Evolutionary conservation across 2,888 invertebrate genomes (phyloP).

Genomic region (Malthinus seriepunctatus): DNA sequence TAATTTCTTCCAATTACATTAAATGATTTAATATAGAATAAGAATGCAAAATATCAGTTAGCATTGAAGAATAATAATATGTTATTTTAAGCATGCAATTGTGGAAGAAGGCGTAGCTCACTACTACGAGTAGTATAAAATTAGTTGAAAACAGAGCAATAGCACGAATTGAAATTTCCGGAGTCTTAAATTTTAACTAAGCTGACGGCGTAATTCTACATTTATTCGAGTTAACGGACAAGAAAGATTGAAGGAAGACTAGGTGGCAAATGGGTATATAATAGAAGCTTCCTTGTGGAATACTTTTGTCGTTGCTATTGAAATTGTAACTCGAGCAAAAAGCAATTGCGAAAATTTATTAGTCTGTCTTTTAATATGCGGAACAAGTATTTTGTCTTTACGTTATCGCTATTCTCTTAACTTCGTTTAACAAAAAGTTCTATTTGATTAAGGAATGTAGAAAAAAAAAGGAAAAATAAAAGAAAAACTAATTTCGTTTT

Average conservation of each 20-base stretch:
- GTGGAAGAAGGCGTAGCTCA: no score
- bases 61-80: no score
- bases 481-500: constrained; percentile 36
- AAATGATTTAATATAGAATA: no score
- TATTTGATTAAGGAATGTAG: constrained; percentile 34
- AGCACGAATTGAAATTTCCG: constrained; percentile 9
- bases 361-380: constrained; percentile 37
- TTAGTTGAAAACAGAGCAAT: neutral
- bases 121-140: neutral
- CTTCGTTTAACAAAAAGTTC: constrained; percentile 33
- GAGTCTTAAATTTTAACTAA: constrained; percentile 29
- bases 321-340: constrained; percentile 36
- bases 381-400: constrained; percentile 32
- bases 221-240: constrained; percentile 41
- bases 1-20: no score
- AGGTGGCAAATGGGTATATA: constrained; percentile 36
- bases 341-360: constrained; percentile 39
- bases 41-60: no score
- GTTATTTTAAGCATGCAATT: no score
- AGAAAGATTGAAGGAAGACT: constrained; percentile 34
- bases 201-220: constrained; percentile 39
- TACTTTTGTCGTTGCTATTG: constrained; percentile 34
- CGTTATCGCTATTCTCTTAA: constrained; percentile 31
- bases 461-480: constrained; percentile 28
- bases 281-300: constrained; percentile 36